Conservation (phyloP, 2,888 invertebrate species). For the Boloria euphrosyne region DNA sequence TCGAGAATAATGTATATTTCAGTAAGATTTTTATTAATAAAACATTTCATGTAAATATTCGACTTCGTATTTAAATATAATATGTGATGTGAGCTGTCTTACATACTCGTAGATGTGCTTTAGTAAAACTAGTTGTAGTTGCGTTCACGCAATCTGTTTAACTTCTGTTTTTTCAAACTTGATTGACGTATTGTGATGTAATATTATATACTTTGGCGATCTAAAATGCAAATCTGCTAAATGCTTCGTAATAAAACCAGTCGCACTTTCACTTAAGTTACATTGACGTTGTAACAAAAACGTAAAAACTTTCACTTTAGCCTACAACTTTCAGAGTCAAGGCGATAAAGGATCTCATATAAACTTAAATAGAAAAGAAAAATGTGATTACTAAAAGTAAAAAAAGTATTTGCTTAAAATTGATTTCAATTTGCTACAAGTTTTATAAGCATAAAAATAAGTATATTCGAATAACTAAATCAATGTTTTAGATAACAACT, state of each 20-base stretch:
- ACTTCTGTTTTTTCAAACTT: too few relatives aligned
- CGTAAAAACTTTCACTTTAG: conserved; percentile 37
- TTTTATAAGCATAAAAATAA: too few relatives aligned
- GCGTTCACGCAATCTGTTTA: too few relatives aligned
- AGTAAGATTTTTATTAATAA: too few relatives aligned
- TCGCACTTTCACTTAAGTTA: conserved; percentile 35
- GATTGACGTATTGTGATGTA: conserved; percentile 7
- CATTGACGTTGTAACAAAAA: conserved; percentile 24
- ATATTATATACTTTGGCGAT: conserved; percentile 11
- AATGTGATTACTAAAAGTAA: neutral
- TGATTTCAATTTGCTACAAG: neutral
- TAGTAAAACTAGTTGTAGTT: too few relatives aligned
- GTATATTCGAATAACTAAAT: too few relatives aligned
- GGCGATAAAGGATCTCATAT: conserved; percentile 27
- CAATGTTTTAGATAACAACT: too few relatives aligned
- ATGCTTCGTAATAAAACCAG: conserved; percentile 28
- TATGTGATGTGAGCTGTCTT: too few relatives aligned
- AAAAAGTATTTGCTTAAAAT: neutral
- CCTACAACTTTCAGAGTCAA: conserved; percentile 29
- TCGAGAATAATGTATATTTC: too few relatives aligned
- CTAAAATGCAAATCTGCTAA: conserved; percentile 25
- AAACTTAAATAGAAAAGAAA: conserved; percentile 18
- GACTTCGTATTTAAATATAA: too few relatives aligned
- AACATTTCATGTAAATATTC: too few relatives aligned
- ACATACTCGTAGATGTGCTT: too few relatives aligned